Base-by-base conservation (phyloP, 2,888 invertebrate genomes). In the Diplazon laetatorius region DNA sequence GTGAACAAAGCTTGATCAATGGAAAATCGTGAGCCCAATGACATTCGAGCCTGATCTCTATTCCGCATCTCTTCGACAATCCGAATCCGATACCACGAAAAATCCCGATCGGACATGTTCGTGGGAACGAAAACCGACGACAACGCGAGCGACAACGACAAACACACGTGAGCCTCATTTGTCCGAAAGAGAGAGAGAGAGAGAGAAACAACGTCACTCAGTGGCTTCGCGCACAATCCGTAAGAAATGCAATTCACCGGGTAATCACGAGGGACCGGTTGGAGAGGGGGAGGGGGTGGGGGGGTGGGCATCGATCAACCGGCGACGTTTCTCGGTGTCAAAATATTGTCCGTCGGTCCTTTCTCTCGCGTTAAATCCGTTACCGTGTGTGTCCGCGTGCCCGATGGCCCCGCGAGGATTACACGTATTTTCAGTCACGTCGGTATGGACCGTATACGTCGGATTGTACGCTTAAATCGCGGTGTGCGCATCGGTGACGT, bases 251-350 rank as follows among this genome's bases (percentile, higher is more conserved):
- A 88, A 89, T 89, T 89, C 89, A 89, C 83, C 81, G 82, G 84
- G 86, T 85, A 88, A 89, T 89, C 89, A 87, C 88, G 59, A 76
- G 89, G 88, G 89, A 89, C 82, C 82, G n/a, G n/a, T n/a, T n/a
- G n/a, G n/a, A n/a, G n/a, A n/a, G n/a, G n/a, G n/a, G n/a, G n/a
- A n/a, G n/a, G n/a, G n/a, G n/a, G n/a, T n/a, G n/a, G n/a, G n/a
- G n/a, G n/a, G n/a, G n/a, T n/a, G 85, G 78, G 85, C 88, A 89
- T 89, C 89, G 88, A 89, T 89, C 89, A 89, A 80, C 80, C 81
- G 80, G 80, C 80, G 83, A 85, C 87, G 85, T 87, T 86, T 82
- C 83, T 71, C 72, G 76, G 82, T 86, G 89, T 89, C 89, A 89
- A 89, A 89, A 89, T 89, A 89, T 89, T 89, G n/a, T 89, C 86